These are phyloP conservation scores for Chitala chitala DNA, from an alignment of 2,113 vertebrate genomes.

Conservation along the genomic window DNA sequence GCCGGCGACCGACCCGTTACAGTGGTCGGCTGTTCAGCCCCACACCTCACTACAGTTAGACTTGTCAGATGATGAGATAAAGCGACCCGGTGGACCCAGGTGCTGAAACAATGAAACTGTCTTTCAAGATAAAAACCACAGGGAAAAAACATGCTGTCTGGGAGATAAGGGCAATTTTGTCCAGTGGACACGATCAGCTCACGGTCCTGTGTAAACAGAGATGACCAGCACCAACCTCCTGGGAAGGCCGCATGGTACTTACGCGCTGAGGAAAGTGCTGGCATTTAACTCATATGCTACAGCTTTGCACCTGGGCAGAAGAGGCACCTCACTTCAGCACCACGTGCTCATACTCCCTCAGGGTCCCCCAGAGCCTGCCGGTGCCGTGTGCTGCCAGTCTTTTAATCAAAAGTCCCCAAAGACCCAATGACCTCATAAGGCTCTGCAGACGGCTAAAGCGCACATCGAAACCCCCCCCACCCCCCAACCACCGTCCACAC, in stretches of 20 bases:
- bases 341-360: too few relatives aligned
- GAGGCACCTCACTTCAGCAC: too few relatives aligned
- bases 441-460: too few relatives aligned
- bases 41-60: slow-evolving; percentile 14
- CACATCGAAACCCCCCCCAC: too few relatives aligned
- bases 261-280: not conserved
- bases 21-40: not conserved
- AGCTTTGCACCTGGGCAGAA: too few relatives aligned
- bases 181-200: not conserved
- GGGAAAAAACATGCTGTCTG: not conserved
- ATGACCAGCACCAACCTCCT: not conserved
- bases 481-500: too few relatives aligned
- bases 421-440: too few relatives aligned
- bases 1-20: not conserved
- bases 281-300: too few relatives aligned
- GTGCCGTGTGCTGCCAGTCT: too few relatives aligned
- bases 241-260: not conserved
- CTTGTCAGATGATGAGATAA: slow-evolving; percentile 40
- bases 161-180: not conserved
- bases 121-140: not conserved
- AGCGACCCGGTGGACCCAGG: slow-evolving; percentile 16
- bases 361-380: not conserved
- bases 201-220: not conserved
- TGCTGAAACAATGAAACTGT: not conserved
- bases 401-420: too few relatives aligned